These are phyloP conservation scores for Lanistes nyassanus DNA, from an alignment of 1,140 invertebrate genomes.

Conservation along the genomic window DNA sequence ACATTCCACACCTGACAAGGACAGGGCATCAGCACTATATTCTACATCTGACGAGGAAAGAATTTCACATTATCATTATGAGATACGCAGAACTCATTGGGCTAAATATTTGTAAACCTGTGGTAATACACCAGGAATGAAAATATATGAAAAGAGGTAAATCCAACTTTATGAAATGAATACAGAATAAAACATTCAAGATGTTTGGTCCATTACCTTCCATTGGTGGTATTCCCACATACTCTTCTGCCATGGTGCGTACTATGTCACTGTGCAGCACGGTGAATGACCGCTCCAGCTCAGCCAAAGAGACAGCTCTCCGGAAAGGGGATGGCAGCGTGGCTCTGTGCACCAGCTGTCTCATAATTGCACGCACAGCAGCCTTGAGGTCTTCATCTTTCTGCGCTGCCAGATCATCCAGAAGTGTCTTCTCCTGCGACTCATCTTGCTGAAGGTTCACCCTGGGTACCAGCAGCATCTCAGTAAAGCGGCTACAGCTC, in stretches of 20 bases:
- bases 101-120: not conserved
- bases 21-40: no score
- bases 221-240: constrained; percentile 44
- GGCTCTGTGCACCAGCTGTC: constrained; percentile 60
- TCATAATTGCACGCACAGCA: constrained; percentile 61
- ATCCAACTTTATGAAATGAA: not conserved
- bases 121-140: not conserved
- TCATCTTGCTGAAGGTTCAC: constrained; percentile 47
- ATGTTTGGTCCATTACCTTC: constrained; percentile 43
- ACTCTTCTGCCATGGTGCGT: constrained; percentile 58
- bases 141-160: not conserved
- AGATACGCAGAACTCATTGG: no score
- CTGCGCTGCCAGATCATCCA: constrained; percentile 65
- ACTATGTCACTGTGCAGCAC: constrained; percentile 70
- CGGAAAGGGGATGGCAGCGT: constrained; percentile 67
- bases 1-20: no score
- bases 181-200: constrained; percentile 4
- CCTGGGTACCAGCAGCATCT: constrained; percentile 71
- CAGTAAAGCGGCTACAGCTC: constrained; percentile 69
- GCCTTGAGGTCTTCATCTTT: constrained; percentile 62
- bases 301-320: constrained; percentile 58
- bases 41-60: no score
- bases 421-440: constrained; percentile 45
- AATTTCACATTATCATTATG: no score
- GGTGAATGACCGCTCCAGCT: constrained; percentile 71